Evolutionary conservation across 1,140 invertebrate species (phyloP), one percentile per base, ranked within the genome.

Genomic region (Drosophila carrolli): DNA sequence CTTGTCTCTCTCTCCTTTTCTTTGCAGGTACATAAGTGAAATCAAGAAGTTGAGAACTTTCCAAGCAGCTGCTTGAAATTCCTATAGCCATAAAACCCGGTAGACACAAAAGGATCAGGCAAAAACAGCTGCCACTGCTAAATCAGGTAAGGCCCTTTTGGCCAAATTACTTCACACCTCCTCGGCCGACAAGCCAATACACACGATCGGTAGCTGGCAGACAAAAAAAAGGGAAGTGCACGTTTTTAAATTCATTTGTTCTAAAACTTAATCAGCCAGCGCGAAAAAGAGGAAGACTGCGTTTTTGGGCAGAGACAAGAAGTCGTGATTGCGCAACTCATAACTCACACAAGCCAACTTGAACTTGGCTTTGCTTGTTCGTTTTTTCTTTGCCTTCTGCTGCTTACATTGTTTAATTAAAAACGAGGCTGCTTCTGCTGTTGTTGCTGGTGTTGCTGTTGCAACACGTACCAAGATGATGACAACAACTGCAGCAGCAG

Each of bases 271-370:
- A 88, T 88, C 84, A 88, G 76, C 56, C 56, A 61, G 23, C 77
- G 59, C 61, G 59, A 60, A 66, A 76, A 76, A 80, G 60, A 81
- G 61, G 59, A 58, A 51, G 60, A 41, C 43, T 56, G 65, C 67
- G 65, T 67, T 70, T 65, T 70, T 54, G 54, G 37, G 60, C 51
- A 54, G 75, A 62, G 81, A 90, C 84, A 89, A 89, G 84, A 89
- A 89, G 84, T 89, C 84, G 84, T 89, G 84, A 89, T 89, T 89
- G 84, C 84, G 85, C 84, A 89, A 89, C 84, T 89, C 84, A 89
- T 89, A 89, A 89, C 81, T 89, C 84, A 89, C 57, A 75, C 78
- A 62, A 47, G 61, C 55, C 76, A 73, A 72, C 65, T 63, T 86
- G 61, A 79, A 86, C 74, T 81, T 78, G 78, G 66, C 65, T 78